Evolutionary conservation across 1,140 invertebrate genomes (phyloP).

Genomic region (Arion vulgaris): DNA sequence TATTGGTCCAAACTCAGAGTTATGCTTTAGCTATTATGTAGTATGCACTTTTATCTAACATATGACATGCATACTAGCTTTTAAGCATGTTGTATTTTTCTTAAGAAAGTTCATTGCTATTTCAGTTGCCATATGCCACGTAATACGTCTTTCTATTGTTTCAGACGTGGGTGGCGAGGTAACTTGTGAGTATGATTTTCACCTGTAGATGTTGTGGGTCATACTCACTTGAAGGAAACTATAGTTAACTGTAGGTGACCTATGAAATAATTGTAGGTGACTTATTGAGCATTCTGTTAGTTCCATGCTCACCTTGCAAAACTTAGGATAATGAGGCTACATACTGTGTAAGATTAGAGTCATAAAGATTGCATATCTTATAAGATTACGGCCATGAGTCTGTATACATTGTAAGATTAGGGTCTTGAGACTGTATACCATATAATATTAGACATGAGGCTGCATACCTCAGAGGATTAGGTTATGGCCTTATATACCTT

Average conservation of each 20-base stretch:
- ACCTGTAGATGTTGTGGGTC: slow-evolving; percentile 23
- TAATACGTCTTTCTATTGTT: slow-evolving; percentile 37
- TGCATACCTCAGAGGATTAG: too few species aligned
- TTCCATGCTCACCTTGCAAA: too few species aligned
- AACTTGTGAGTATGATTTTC: slow-evolving; percentile 45
- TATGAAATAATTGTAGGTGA: neutral
- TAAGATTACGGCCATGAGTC: too few species aligned
- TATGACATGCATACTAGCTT: too few species aligned
- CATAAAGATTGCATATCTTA: neutral
- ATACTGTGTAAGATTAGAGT: neutral
- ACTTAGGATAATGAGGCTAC: neutral
- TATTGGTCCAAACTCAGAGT: too few species aligned
- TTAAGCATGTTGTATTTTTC: neutral
- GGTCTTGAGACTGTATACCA: too few species aligned
- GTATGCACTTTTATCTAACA: too few species aligned
- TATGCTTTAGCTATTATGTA: too few species aligned
- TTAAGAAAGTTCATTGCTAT: neutral
- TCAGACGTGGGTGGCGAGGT: slow-evolving; percentile 49
- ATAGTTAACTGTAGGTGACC: neutral
- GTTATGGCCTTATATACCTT: too few species aligned
- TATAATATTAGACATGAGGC: too few species aligned
- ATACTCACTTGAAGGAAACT: neutral
- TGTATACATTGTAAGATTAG: too few species aligned
- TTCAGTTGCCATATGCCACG: slow-evolving; percentile 14
- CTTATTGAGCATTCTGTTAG: too few species aligned